These are phyloP conservation scores for Agriopis marginaria DNA, from an alignment of 2,888 invertebrate species.

Conservation along the genomic window DNA sequence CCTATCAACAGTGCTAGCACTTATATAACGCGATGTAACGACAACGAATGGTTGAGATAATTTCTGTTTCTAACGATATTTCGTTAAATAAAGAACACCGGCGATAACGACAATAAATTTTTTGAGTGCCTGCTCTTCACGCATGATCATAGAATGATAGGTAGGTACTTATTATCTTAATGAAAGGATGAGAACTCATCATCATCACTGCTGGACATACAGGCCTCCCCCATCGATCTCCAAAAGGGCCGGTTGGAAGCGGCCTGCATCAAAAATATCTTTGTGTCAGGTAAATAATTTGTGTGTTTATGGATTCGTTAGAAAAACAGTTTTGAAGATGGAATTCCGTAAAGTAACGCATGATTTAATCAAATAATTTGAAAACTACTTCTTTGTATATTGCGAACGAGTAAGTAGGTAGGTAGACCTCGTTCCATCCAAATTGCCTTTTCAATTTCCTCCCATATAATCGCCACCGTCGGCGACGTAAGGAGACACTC, in stretches of 20 bases:
- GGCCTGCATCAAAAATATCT: too few species aligned
- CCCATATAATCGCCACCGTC: slow-evolving; percentile 9
- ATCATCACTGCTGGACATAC: too few species aligned
- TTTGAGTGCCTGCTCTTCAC: background rate
- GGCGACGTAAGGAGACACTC: slow-evolving; percentile 41
- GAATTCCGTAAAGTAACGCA: too few species aligned
- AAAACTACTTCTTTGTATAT: background rate
- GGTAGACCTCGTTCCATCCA: background rate
- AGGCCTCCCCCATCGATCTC: too few species aligned
- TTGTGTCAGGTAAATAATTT: too few species aligned
- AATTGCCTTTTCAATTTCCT: slow-evolving; percentile 10
- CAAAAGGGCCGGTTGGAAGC: too few species aligned
- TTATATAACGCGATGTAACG: background rate
- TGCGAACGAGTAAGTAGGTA: background rate
- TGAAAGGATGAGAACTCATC: too few species aligned
- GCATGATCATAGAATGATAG: background rate
- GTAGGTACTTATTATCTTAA: too few species aligned
- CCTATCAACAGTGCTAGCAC: background rate
- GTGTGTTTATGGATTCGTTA: too few species aligned
- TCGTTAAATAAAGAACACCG: slow-evolving; percentile 18
- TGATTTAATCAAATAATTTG: too few species aligned
- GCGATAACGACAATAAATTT: background rate
- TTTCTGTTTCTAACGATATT: slow-evolving; percentile 24
- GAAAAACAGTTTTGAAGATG: too few species aligned
- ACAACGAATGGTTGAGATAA: slow-evolving; percentile 8